These are phyloP conservation scores for Heterotilapia buettikoferi DNA, from an alignment of 2,113 vertebrate genomes.

Conservation along the genomic window DNA sequence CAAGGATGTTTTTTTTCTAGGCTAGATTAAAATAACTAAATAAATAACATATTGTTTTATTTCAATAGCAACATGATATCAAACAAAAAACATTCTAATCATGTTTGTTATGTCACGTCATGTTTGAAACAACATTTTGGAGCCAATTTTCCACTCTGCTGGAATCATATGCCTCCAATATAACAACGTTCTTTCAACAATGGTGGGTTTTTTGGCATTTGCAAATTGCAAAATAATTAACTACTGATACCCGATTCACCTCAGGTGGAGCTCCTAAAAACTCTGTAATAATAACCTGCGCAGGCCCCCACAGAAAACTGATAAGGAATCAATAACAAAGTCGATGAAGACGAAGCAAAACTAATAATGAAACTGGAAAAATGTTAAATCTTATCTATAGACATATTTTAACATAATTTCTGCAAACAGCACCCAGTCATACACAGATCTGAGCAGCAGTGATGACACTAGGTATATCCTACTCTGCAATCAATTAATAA, in stretches of 20 bases:
- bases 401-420: background rate
- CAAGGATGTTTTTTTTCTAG: background rate
- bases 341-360: background rate
- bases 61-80: background rate
- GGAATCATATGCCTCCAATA: background rate
- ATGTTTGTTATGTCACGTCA: background rate
- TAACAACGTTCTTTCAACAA: background rate
- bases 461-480: background rate
- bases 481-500: slow-evolving; percentile 14
- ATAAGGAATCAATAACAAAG: background rate
- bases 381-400: background rate
- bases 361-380: background rate
- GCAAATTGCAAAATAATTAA: background rate
- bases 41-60: background rate
- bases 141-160: background rate
- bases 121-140: background rate
- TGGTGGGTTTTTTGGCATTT: background rate
- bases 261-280: background rate
- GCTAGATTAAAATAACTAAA: background rate
- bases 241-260: background rate
- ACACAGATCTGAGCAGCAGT: background rate
- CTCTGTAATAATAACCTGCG: background rate
- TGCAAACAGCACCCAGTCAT: background rate
- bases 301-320: background rate
- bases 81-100: background rate